phyloP scores from a whole-genome alignment of 2,797 vertebrate species.

The Chaenodraco wilsoni region DNA sequence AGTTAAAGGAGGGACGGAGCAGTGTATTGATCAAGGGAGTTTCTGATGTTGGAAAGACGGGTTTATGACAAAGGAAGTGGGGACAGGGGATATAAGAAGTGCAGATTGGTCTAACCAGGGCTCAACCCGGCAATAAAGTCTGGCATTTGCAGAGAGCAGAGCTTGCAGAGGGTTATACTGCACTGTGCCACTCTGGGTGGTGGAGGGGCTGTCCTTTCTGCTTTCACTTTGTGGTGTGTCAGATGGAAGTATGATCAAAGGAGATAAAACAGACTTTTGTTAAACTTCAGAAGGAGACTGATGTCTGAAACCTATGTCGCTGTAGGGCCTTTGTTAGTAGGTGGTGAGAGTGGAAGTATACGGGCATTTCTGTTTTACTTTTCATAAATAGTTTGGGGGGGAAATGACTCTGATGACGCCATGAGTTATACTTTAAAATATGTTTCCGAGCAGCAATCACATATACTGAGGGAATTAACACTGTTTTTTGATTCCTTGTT shows the following conservation, averaged over 20 bases:
- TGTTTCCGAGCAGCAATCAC: neutral
- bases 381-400: neutral
- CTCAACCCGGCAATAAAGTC: slow-evolving; percentile 77
- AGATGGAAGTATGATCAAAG: slow-evolving; percentile 63
- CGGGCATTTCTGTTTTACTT: slow-evolving; percentile 17
- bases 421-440: neutral
- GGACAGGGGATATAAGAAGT: slow-evolving; percentile 59
- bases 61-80: slow-evolving; percentile 60
- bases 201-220: slow-evolving; percentile 58
- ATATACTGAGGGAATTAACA: neutral
- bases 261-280: slow-evolving; percentile 69
- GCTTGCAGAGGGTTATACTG: slow-evolving; percentile 48
- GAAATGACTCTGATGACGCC: neutral
- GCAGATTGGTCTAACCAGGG: slow-evolving; percentile 69
- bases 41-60: slow-evolving; percentile 60
- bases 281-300: slow-evolving; percentile 51
- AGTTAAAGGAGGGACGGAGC: slow-evolving; percentile 38
- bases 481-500: neutral
- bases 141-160: slow-evolving; percentile 82
- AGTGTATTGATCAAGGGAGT: slow-evolving; percentile 55
- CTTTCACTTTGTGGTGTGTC: slow-evolving; percentile 67
- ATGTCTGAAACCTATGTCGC: slow-evolving; percentile 34
- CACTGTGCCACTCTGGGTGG: slow-evolving; percentile 48
- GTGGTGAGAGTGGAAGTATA: slow-evolving; percentile 15
- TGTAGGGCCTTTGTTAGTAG: slow-evolving; percentile 21